These are phyloP conservation scores for Varanus komodoensis DNA, from an alignment of 2,113 vertebrate species.

Conservation along the genomic window DNA sequence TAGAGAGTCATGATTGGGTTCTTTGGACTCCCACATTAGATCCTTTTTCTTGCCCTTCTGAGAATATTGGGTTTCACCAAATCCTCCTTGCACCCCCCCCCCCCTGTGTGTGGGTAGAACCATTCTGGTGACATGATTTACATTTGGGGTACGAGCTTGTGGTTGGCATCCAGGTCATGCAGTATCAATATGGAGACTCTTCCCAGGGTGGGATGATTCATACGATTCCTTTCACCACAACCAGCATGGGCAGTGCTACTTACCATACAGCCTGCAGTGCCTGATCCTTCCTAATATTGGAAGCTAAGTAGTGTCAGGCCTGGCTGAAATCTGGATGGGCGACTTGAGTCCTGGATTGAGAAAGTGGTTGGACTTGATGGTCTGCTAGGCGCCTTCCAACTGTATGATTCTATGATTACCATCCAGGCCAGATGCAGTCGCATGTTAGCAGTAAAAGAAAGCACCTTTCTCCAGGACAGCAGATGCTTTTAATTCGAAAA, in stretches of 20 bases:
- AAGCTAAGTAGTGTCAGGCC: no score
- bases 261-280: neutral
- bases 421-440: no score
- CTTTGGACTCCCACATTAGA: neutral
- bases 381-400: no score
- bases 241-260: neutral
- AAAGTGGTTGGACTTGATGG: no score
- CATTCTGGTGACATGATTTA: neutral
- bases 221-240: neutral
- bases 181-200: neutral
- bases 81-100: neutral
- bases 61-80: neutral
- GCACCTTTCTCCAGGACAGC: no score
- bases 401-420: no score
- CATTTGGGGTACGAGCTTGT: neutral
- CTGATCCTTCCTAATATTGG: no score
- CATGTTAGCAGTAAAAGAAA: no score
- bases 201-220: neutral
- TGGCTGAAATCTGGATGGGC: neutral
- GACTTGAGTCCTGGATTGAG: no score
- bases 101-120: no score
- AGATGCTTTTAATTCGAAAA: neutral
- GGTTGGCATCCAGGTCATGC: neutral
- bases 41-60: neutral
- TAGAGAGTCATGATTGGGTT: no score